Base-by-base conservation (phyloP, 2,888 invertebrate species). In the Pterobdella sp. region DNA sequence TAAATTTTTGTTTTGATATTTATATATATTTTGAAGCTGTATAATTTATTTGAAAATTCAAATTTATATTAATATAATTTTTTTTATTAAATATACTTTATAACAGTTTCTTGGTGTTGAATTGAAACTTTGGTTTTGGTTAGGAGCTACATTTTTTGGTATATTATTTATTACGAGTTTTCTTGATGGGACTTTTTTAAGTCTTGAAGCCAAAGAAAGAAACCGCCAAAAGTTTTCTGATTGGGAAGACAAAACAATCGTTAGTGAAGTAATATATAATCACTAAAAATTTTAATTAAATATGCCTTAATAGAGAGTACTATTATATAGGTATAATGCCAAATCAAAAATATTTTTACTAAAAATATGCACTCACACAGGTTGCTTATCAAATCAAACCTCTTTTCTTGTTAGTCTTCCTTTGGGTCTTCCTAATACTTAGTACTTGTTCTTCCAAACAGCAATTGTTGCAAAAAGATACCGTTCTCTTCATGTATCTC, bases 71-170 rank as follows among this genome's bases (percentile, higher is more conserved):
- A 22, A 14, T 49, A 18, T 65, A 2, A 26, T 65, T 29, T 4
- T 66, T 29, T 34, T 66, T 10, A 66, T 34, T 34, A n/a, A 31
- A 29, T 2, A 4, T 32, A 0, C 18, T n/a, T n/a, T 31, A n/a
- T 26, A 67, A 18, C 37, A 37, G 36, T 22, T 67, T 10, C 37
- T 67, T 26, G 67, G 67, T 34, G 31, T 69, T 18, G 18, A 52
- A 32, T 26, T 69, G 10, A 69, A 52, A 42, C 14, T 29, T 1
- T 1, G 26, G 14, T 49, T 69, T 1, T 69, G 69, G 69, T 22
- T 69, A 52, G 52, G 26, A 2, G 52, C 29, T 52, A 22, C 32
- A 18, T 29, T 42, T 29, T 49, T 69, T 18, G 42, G 49, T 49
- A 3, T 69, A 29, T 42, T 31, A 37, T 42, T 52, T n/a, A 22